Base-by-base conservation (phyloP, 2,888 invertebrate genomes). In the Shargacucullia verbasci region DNA sequence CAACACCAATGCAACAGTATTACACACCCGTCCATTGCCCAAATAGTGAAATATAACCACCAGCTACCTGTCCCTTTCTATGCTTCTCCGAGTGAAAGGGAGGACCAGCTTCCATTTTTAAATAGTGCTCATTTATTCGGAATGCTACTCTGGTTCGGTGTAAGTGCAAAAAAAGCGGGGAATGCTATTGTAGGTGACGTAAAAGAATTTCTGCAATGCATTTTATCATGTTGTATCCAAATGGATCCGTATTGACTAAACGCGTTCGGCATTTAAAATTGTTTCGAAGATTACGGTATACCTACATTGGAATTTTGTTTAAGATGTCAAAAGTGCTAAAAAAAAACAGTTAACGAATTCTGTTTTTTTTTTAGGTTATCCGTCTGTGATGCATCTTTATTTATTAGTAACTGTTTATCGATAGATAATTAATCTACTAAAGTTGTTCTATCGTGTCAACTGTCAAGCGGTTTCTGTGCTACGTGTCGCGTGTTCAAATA, bases 171-270 rank as follows among this genome's bases (percentile, higher is more conserved):
- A 76, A 76, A 69, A 25, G 39, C 14, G 1, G 8, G 72, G 75
- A 69, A 77, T 72, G 72, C 65, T 52, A 66, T 72, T 74, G 70
- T 72, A 62, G 55, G 62, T 73, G 61, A 56, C 52, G 59, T 49
- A 33, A 52, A 68, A 50, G 52, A 57, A 62, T 77, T 62, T 69
- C 57, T 7, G 56, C 55, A 47, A 63, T 63, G 70, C 57, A 63
- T 61, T 61, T 48, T 59, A 58, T 71, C 56, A 62, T 44, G 31
- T 59, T 59, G 64, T 53, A 40, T 38, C 44, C 40, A 65, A 67
- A 59, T 43, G 56, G 55, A 63, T 59, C 57, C 54, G 43, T 59
- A 65, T 76, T 57, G 56, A 43, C 55, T 48, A 38, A 46, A 61
- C 50, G 62, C 46, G 58, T 56, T 35, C 43, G 20, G 76, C 69